Percentiles rank a stretch among this genome's conserved stretches.
Evolutionary conservation across 2,113 vertebrate species (phyloP).

Genomic region (Turnix velox): DNA sequence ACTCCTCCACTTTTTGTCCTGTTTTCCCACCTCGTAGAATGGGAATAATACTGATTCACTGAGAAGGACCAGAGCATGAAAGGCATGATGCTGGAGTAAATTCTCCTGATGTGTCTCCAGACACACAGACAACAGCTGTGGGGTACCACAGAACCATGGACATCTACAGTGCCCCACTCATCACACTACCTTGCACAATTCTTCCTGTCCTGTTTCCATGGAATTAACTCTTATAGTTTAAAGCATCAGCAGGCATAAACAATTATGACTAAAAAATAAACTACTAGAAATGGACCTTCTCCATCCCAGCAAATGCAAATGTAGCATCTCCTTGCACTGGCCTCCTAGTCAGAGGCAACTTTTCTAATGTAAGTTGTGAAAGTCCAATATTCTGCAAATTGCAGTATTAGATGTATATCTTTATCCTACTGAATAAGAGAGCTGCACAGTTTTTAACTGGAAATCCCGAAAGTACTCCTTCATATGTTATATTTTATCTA

Average conservation of each 20-base stretch:
- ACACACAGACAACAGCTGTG: rapidly evolving
- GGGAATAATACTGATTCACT: not conserved
- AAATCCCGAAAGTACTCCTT: not conserved
- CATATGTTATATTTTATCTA: not conserved
- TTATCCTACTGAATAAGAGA: not conserved
- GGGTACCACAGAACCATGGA: not conserved
- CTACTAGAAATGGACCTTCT: not conserved
- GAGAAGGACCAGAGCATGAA: not conserved
- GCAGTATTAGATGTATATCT: not conserved
- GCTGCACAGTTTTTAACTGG: not conserved
- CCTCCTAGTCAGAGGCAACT: not conserved
- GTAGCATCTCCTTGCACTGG: not conserved
- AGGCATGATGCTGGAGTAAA: not conserved
- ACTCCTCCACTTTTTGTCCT: not conserved
- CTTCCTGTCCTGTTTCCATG: not conserved
- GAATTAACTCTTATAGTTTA: not conserved
- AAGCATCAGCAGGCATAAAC: not conserved
- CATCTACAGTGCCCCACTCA: not conserved
- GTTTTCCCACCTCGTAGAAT: not conserved
- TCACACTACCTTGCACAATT: not conserved
- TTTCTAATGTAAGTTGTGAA: not conserved
- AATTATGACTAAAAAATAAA: not conserved
- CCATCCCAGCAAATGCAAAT: not conserved
- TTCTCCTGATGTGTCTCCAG: not conserved
- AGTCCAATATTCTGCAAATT: not conserved